Evolutionary conservation across 2,797 vertebrate species (phyloP).

Genomic region (Pristis pectinata): DNA sequence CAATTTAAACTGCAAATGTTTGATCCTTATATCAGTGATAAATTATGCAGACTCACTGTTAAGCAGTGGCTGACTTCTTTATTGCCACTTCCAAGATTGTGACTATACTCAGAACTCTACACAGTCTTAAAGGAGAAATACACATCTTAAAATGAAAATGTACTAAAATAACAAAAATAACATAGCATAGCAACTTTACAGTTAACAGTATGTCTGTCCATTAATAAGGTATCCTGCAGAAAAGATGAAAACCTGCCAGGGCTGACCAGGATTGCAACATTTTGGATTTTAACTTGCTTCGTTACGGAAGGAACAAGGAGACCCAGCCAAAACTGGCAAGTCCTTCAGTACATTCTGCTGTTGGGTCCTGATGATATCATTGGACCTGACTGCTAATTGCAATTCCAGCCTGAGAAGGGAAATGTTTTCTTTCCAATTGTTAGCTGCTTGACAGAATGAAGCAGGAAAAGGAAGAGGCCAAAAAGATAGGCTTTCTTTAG

Average conservation of each 20-base stretch:
- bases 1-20: too few relatives aligned
- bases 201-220: neutral
- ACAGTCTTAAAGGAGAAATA: too few relatives aligned
- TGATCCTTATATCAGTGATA: too few relatives aligned
- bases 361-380: neutral
- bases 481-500: neutral
- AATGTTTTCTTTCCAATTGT: neutral
- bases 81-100: too few relatives aligned
- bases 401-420: neutral
- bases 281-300: too few relatives aligned
- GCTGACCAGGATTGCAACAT: too few relatives aligned
- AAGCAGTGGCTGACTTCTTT: too few relatives aligned
- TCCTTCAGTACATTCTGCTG: neutral
- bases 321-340: neutral
- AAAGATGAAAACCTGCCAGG: neutral
- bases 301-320: neutral
- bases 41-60: too few relatives aligned
- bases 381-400: neutral
- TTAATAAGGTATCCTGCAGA: neutral
- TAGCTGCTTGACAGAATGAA: neutral
- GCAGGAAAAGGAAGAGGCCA: neutral
- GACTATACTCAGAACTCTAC: too few relatives aligned
- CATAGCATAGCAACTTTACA: neutral
- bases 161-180: too few relatives aligned
- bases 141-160: too few relatives aligned